Base-by-base conservation (phyloP, 1,140 invertebrate species). In the Stegodyphus mimosarum region DNA sequence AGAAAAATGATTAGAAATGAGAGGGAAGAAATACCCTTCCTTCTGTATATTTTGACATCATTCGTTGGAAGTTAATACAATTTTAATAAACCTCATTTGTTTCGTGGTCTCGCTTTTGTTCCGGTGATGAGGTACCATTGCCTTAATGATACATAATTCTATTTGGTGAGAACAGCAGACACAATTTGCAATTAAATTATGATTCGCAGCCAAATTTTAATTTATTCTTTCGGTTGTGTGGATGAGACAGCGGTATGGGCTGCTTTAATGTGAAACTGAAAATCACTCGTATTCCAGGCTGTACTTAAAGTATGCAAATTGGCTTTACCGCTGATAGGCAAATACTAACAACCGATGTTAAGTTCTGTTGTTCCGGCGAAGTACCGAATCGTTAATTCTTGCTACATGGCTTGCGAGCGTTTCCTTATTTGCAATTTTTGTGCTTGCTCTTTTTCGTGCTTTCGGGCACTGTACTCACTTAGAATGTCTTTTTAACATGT, bases 11-110 rank as follows among this genome's bases (percentile, higher is more conserved):
- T 60, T 60, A 60, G 33, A 33, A 33, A 33, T 3, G 33, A 33
- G 33, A 33, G 33, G 33, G 33, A 60, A 60, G 55, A 60, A 60
- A 11, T 60, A 11, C 55, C 55, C 55, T 60, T 10, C 55, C 15
- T 60, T 60, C 55, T 60, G 9, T 60, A 9, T 60, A 60, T 60
- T 2, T 60, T 60, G 33, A 60, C 9, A 60, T 60, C 15, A 10
- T 15, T 60, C 5, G 55, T 10, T 5, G 55, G 55, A 60, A 60
- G 55, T 60, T 60, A 60, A 60, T 60, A 60, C 55, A 9, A 60
- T 60, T 60, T 60, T 60, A 60, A 60, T 60, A 60, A 60, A 60
- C 9, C 55, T 60, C 55, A 60, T 60, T 60, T 60, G 55, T 60
- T 5, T 60, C 55, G 9, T 60, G 55, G 55, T 1, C 0, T 9